Conservation (phyloP, 2,113 vertebrate genomes). For the Nycticorax nycticorax region DNA sequence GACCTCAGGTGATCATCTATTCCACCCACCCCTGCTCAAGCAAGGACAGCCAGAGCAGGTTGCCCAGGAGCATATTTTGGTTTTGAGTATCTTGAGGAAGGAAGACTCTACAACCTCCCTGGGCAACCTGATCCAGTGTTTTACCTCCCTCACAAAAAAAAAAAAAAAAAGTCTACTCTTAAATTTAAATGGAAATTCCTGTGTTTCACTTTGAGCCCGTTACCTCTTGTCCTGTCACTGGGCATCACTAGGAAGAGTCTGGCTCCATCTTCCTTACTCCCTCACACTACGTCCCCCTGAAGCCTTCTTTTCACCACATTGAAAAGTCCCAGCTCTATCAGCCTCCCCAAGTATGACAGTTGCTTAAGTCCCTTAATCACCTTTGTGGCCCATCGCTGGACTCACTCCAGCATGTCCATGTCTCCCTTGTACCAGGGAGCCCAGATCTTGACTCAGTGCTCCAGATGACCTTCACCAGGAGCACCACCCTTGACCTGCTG, state of each 20-base stretch:
- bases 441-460: not conserved
- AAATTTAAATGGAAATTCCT: not conserved
- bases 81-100: not conserved
- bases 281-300: not conserved
- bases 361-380: not conserved
- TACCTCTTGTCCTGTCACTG: not conserved
- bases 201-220: not conserved
- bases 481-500: not conserved
- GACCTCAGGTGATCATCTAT: not conserved
- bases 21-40: accelerated
- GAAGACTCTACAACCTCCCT: not conserved
- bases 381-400: not conserved
- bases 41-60: not conserved
- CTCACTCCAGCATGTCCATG: not conserved
- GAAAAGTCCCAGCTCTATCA: not conserved
- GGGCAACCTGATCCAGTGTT: not conserved
- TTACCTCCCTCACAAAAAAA: not conserved
- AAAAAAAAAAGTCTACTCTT: not conserved
- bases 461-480: not conserved
- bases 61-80: not conserved
- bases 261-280: not conserved
- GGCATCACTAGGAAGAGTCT: not conserved
- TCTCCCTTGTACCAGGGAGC: not conserved
- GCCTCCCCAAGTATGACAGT: not conserved
- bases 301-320: not conserved